Conservation (phyloP, 2,797 vertebrate species). For the Schizopygopsis malacanthus region DNA sequence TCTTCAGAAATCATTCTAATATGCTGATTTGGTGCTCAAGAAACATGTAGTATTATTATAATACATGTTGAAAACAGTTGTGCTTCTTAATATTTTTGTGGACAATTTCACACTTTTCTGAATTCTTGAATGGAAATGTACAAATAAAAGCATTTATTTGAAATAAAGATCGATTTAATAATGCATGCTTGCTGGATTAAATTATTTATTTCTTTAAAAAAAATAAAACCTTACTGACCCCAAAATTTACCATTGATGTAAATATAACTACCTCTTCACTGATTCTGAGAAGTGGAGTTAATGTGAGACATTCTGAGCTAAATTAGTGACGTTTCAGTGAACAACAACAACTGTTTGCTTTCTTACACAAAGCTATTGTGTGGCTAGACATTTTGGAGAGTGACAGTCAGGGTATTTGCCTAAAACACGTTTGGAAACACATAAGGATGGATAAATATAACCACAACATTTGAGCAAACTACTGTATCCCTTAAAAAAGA, state of each 20-base stretch:
- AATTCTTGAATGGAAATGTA: background rate
- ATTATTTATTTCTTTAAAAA: background rate
- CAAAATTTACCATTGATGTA: background rate
- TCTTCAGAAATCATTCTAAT: background rate
- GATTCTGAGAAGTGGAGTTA: background rate
- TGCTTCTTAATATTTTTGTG: background rate
- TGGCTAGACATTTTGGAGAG: background rate
- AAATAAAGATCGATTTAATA: background rate
- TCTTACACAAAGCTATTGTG: background rate
- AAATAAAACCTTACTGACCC: background rate
- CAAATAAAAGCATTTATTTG: background rate
- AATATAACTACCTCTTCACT: background rate
- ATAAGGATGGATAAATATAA: background rate
- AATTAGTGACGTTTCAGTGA: background rate
- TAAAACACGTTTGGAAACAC: background rate
- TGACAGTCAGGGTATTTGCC: background rate
- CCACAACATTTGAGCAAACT: background rate
- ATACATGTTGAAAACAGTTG: background rate
- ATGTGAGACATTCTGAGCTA: background rate
- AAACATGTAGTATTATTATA: background rate
- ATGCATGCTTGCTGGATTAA: background rate
- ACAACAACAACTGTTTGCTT: background rate
- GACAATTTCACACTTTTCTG: background rate
- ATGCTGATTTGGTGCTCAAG: background rate
- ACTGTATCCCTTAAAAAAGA: background rate